Conservation (phyloP, 1,140 invertebrate genomes). For the Drosophila melanica region DNA sequence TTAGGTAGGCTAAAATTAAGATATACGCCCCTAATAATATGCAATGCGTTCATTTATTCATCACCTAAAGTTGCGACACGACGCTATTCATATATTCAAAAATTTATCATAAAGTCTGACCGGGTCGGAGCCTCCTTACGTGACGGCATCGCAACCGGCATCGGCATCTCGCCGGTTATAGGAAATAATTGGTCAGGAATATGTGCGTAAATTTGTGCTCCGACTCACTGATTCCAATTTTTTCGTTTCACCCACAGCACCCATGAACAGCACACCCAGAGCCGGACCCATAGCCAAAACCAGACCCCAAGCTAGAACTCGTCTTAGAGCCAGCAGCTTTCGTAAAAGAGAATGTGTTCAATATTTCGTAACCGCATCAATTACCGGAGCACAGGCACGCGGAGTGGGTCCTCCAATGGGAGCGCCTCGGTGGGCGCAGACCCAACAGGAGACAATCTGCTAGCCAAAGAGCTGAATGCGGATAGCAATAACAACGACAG, state of each 20-base stretch:
- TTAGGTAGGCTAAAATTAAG: slow-evolving; percentile 60
- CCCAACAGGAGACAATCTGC: slow-evolving; percentile 22
- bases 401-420: slow-evolving; percentile 53
- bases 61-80: slow-evolving; percentile 69
- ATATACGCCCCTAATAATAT: slow-evolving; percentile 77
- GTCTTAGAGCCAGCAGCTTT: slow-evolving; percentile 10
- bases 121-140: slow-evolving; percentile 57
- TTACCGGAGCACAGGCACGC: slow-evolving; percentile 68
- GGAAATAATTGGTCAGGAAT: slow-evolving; percentile 27
- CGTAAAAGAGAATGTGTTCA: slow-evolving; percentile 77
- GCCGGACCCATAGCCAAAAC: not conserved
- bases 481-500: slow-evolving; percentile 77
- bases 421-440: slow-evolving; percentile 32
- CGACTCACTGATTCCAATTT: slow-evolving; percentile 24
- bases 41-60: slow-evolving; percentile 69
- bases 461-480: slow-evolving; percentile 69
- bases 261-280: slow-evolving; percentile 8
- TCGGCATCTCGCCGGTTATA: slow-evolving; percentile 20
- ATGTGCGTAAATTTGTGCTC: slow-evolving; percentile 49
- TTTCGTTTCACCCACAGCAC: slow-evolving; percentile 36
- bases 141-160: slow-evolving; percentile 39
- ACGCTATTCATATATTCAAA: slow-evolving; percentile 81
- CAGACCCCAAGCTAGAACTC: slow-evolving; percentile 12
- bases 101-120: slow-evolving; percentile 76
- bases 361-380: slow-evolving; percentile 83